Base-by-base conservation (phyloP, 2,888 invertebrate species). In the Villa cingulata region DNA sequence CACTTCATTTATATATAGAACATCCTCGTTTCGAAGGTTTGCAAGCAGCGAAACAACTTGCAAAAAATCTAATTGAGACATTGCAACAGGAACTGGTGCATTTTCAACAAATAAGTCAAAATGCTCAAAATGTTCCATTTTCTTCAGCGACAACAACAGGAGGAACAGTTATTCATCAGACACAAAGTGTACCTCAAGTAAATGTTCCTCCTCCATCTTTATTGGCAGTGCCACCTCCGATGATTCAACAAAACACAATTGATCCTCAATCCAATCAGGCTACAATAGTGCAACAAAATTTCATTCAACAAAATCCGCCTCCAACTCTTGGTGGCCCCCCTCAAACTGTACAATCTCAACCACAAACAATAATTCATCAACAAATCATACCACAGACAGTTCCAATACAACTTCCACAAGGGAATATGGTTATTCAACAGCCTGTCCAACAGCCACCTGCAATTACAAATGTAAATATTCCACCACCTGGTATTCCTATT, bases 31-130 rank as follows among this genome's bases (percentile, higher is more conserved):
- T 76, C 23, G 78, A 81, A 57, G 80, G 81, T 41, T 38, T 63
- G 29, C 59, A 58, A 39, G 55, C 57, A 55, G 85, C 84, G 16
- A 78, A 81, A 58, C 79, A 81, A 53, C 66, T 86, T 46, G 81
- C 84, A 15, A 78, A 81, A 59, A 86, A 86, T 66, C 72, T 87
- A 42, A 81, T 86, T 55, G 83, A 86, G 68, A 86, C 86, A 6
- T 80, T 87, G 65, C 77, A 82, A 46, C 73, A 73, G 36, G 75
- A 75, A 55, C 62, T 75, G 56, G 48, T 55, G 16, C 58, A 59
- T 43, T 60, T 58, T 45, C 60, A 59, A 46, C 59, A 60, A 47
- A 40, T 52, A 37, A 51, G 50, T 49, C 53, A 48, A 43, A 50
- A 40, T 36, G 16, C 50, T 7, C 45, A 45, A 19, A 53, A 46